Base-by-base conservation (phyloP, 2,113 vertebrate genomes). In the Marmota monax region DNA sequence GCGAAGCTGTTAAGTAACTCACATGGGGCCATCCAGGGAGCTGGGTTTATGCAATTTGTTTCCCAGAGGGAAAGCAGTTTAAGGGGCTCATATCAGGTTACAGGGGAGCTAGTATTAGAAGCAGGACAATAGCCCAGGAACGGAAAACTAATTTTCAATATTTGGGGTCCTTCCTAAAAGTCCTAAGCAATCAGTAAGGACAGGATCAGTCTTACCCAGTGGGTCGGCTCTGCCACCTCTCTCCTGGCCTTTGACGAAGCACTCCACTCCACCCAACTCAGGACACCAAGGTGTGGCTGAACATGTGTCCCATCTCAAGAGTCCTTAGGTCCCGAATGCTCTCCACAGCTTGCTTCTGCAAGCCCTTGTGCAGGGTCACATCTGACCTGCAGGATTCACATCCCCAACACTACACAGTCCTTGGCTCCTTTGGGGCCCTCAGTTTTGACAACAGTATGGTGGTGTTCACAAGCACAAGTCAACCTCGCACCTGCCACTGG, bases 1-100 rank as follows among this genome's bases (percentile, higher is more conserved):
- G 83, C 82, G 95, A 83, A 79, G 70, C 48, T 85, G 82, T 96
- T 90, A 97, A 65, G 83, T 93, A 94, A 94, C 94, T 92, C 45
- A 16, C 45, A 23, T 0, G 8, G 56, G 84, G 67, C 92, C 92
- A 1, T n/a, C 37, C 78, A 80, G 29, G 80, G 77, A 91, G 63
- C 4, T 56, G 56, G 45, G 61, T 96, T 96, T 79, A 84, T 83
- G 82, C 53, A 96, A 96, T 77, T 90, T 67, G 72, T 94, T 87
- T 96, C 69, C 69, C 94, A 86, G 69, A 42, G 94, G 22, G 42
- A 83, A 83, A 92, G 84, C 56, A 69, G 53, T 32, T 74, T 42
- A 78, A 89, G 23, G 61, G 32, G 42, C 27, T 88, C 29, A 5
- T 17, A 25, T 45, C 22, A 42, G 53, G 39, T n/a, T 88, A 9